Conservation (phyloP, 53 echinoderm and acorn worm genomes). For the Echinometra lucunter region DNA sequence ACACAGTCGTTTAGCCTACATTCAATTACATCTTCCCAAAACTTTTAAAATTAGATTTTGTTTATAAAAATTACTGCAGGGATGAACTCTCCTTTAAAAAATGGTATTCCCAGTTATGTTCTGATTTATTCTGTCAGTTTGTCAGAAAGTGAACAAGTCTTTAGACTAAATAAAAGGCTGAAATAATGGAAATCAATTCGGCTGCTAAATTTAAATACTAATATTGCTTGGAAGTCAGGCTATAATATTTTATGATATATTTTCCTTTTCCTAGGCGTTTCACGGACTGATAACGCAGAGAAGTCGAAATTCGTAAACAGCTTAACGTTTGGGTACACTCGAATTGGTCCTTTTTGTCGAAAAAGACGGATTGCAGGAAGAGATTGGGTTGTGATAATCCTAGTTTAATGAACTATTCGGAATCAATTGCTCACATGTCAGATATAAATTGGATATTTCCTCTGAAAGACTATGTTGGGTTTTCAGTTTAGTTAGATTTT, state of each 20-base stretch:
- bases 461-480: not conserved
- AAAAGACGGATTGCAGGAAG: not conserved
- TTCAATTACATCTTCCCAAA: no score
- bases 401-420: constrained; percentile 48
- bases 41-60: no score
- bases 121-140: not conserved
- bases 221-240: not conserved
- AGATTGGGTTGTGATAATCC: constrained; percentile 27
- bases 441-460: not conserved
- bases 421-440: not conserved
- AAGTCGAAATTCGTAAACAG: constrained; percentile 31
- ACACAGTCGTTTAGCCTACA: not conserved
- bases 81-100: no score
- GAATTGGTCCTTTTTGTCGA: not conserved
- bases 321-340: constrained; percentile 63
- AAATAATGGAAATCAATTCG: not conserved
- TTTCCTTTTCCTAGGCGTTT: constrained; percentile 2
- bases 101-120: not conserved
- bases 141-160: not conserved
- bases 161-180: not conserved
- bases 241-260: constrained; percentile 1
- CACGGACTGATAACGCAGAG: constrained; percentile 58
- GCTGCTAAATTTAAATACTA: not conserved
- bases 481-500: no score
- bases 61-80: no score